phyloP scores from a whole-genome alignment of 1,140 invertebrate genomes.

The Philaenus spumarius region DNA sequence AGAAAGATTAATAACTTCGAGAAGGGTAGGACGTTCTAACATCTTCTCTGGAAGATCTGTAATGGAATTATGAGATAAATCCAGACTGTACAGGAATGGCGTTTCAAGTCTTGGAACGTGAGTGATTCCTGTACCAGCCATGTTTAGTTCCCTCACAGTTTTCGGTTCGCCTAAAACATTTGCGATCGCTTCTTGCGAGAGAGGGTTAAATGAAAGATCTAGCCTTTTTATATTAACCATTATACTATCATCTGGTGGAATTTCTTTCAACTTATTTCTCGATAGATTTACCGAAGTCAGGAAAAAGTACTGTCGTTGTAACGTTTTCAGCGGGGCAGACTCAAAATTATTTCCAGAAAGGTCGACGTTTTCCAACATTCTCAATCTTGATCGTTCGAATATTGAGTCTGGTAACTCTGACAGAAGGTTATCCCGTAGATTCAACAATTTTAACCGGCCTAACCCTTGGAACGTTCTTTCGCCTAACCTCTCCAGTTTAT shows the following conservation, averaged over 20 bases:
- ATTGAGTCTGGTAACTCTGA: constrained; percentile 71
- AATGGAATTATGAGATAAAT: constrained; percentile 73
- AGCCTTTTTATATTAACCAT: constrained; percentile 82
- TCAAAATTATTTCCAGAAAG: constrained; percentile 69
- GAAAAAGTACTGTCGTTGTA: constrained; percentile 77
- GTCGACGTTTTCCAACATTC: constrained; percentile 75
- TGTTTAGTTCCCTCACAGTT: constrained; percentile 70
- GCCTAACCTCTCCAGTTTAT: constrained; percentile 65
- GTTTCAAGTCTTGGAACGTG: constrained; percentile 67
- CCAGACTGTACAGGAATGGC: constrained; percentile 75
- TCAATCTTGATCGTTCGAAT: constrained; percentile 69
- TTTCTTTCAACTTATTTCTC: constrained; percentile 64
- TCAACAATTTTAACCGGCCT: constrained; percentile 61
- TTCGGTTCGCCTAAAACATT: constrained; percentile 82
- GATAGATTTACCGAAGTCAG: constrained; percentile 71
- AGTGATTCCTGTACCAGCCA: constrained; percentile 69
- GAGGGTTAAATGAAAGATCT: constrained; percentile 79
- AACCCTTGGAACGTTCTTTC: constrained; percentile 78
- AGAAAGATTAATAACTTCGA: constrained; percentile 72
- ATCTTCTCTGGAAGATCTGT: constrained; percentile 52
- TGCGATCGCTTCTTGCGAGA: constrained; percentile 61
- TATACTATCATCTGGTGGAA: constrained; percentile 75
- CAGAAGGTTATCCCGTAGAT: constrained; percentile 68
- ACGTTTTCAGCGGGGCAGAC: constrained; percentile 64
- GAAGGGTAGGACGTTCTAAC: constrained; percentile 68